These are phyloP conservation scores for Nibea albiflora DNA, from an alignment of 2,113 vertebrate genomes.

Conservation along the genomic window DNA sequence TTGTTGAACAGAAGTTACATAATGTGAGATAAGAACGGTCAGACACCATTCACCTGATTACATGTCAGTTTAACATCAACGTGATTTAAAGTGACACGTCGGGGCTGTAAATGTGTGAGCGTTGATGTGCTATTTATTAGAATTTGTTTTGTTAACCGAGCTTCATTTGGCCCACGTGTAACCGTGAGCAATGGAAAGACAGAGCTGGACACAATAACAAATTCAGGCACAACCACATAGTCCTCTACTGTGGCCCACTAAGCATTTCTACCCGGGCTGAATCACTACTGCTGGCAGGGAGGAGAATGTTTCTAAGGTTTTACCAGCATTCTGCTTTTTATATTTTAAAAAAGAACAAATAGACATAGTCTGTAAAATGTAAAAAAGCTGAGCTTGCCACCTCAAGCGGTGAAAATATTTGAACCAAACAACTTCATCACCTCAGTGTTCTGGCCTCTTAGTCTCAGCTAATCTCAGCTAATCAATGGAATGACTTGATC, in stretches of 20 bases:
- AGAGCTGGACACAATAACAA: slow-evolving; percentile 21
- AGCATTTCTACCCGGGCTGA: slow-evolving; percentile 44
- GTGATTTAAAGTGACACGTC: no score
- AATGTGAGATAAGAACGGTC: no score
- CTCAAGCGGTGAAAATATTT: background rate
- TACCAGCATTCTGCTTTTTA: slow-evolving; percentile 3
- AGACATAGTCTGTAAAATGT: background rate
- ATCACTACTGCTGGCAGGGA: slow-evolving; percentile 33
- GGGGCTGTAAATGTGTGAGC: no score
- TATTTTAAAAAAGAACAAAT: background rate
- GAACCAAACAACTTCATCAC: background rate
- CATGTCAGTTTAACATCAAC: no score
- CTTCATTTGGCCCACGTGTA: background rate
- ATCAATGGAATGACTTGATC: background rate
- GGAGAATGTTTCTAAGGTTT: slow-evolving; percentile 34
- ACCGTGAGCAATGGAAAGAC: slow-evolving; percentile 21
- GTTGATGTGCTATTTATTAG: background rate
- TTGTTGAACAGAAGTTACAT: no score
- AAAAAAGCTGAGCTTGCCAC: background rate
- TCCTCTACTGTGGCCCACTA: slow-evolving; percentile 12
- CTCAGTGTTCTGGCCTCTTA: background rate
- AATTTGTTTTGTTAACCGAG: background rate
- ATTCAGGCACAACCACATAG: slow-evolving; percentile 38
- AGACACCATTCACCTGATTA: no score
- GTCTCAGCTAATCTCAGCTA: background rate